These are phyloP conservation scores for Ophthalmolycus amberensis DNA, from an alignment of 2,113 vertebrate species.

Conservation along the genomic window DNA sequence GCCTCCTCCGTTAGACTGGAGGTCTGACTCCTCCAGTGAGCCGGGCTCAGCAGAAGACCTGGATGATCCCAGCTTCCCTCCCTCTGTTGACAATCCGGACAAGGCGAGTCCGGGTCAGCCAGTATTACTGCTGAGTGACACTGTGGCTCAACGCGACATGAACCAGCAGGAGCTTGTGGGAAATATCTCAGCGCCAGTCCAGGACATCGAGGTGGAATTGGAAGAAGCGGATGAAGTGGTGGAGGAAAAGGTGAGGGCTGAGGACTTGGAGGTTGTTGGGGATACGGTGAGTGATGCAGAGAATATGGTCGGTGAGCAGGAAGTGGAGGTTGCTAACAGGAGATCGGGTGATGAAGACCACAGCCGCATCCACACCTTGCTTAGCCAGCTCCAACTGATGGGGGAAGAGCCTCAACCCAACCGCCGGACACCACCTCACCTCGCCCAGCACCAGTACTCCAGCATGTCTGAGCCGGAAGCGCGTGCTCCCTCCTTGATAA, in stretches of 20 bases:
- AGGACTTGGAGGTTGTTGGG: not conserved
- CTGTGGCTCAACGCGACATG: not conserved
- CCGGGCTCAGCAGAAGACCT: conserved; percentile 61
- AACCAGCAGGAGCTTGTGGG: conserved; percentile 29
- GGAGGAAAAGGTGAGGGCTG: not conserved
- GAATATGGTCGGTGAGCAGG: conserved; percentile 32
- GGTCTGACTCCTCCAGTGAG: conserved; percentile 83
- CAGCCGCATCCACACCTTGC: conserved; percentile 83
- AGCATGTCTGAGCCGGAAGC: conserved; percentile 70
- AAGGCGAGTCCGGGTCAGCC: conserved; percentile 34
- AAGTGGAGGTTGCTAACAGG: not conserved
- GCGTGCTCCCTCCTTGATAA: not conserved
- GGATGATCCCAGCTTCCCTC: conserved; percentile 62
- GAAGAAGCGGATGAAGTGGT: conserved; percentile 5
- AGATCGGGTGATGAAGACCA: conserved; percentile 76
- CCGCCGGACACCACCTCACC: not conserved
- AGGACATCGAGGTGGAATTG: not conserved
- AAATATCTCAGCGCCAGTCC: not conserved
- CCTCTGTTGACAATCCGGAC: conserved; percentile 49
- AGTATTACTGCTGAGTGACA: not conserved
- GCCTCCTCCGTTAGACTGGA: conserved; percentile 86
- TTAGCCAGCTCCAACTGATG: conserved; percentile 83
- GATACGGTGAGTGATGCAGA: conserved; percentile 33
- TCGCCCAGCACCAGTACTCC: conserved; percentile 21
- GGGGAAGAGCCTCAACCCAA: conserved; percentile 25